Evolutionary conservation across 2,888 invertebrate species (phyloP), one percentile per base, ranked within the genome.

Genomic region (Rhorus exstirpatorius): DNA sequence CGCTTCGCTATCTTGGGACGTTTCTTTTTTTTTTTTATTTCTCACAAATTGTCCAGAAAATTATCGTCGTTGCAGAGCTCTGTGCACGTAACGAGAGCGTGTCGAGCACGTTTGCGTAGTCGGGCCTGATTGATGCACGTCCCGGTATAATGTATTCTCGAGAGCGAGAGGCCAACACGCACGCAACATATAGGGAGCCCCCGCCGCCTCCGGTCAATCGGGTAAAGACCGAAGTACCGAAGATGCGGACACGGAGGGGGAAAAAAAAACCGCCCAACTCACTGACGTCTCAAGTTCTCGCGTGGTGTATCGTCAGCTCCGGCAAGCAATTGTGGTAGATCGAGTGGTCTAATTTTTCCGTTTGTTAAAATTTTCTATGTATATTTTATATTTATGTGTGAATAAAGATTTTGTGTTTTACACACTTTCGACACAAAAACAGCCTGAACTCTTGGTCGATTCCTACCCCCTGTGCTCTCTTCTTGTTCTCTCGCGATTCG

Each of bases 51-150:
- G 44, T 71, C 55, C 2, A 70, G 70, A 70, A 51, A 58, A 61
- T 44, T 55, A 26, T 65, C 26, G 19, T 65, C 38, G 51, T 67
- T 31, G 12, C 44, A 17, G n/a, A 58, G 49, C 55, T 31, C 38
- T 10, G 12, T 58, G 76, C 55, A 76, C 55, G 71, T 65, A 70
- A 76, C 60, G 67, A 61, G 68, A 68, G 61, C 61, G 74, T 76
- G 61, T 67, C 60, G 68, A 78, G 74, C 78, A 81, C 81, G 77
- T n/a, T 81, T 81, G 75, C 80, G 58, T 67, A 60, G 65, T 65
- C 49, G 51, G 63, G 58, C 68, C n/a, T n/a, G 74, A 75, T 41
- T 21, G 63, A 51, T 38, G 49, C 3, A 19, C 74, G 51, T n/a
- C n/a, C n/a, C 38, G 55, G 46, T 35, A 12, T 8, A 17, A 46